phyloP scores from a whole-genome alignment of 2,113 vertebrate species.

The Agapornis roseicollis region DNA sequence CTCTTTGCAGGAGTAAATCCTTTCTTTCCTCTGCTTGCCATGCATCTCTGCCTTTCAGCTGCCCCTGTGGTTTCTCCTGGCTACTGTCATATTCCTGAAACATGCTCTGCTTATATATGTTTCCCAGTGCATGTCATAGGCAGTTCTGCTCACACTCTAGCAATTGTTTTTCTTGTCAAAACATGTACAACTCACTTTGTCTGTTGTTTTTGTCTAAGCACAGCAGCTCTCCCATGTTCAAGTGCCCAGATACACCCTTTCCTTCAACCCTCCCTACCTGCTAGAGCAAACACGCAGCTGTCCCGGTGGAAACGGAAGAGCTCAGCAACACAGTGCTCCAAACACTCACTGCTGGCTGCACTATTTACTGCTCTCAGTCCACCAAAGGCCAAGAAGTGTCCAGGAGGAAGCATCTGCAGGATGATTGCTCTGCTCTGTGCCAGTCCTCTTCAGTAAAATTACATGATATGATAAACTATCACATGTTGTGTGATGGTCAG shows the following conservation, averaged over 20 bases:
- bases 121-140: neutral
- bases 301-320: neutral
- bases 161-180: neutral
- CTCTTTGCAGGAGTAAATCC: neutral
- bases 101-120: rapidly evolving
- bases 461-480: neutral
- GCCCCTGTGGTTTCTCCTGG: neutral
- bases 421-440: neutral
- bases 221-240: neutral
- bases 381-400: neutral
- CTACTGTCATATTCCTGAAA: neutral
- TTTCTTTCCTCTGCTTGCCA: neutral
- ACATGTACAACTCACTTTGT: neutral
- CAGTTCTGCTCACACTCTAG: neutral
- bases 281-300: neutral
- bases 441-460: neutral
- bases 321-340: rapidly evolving
- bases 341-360: neutral
- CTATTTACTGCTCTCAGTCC: neutral
- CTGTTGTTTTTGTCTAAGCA: neutral
- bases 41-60: neutral
- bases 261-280: neutral
- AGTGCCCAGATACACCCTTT: neutral
- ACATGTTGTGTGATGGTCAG: neutral
- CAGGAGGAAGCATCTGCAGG: neutral